A percentile compares a stretch with the other conserved stretches of the same genome.
Conservation (phyloP, 37 sponge, comb jelly and placozoan genomes). For the Cladorhizidae sp. region DNA sequence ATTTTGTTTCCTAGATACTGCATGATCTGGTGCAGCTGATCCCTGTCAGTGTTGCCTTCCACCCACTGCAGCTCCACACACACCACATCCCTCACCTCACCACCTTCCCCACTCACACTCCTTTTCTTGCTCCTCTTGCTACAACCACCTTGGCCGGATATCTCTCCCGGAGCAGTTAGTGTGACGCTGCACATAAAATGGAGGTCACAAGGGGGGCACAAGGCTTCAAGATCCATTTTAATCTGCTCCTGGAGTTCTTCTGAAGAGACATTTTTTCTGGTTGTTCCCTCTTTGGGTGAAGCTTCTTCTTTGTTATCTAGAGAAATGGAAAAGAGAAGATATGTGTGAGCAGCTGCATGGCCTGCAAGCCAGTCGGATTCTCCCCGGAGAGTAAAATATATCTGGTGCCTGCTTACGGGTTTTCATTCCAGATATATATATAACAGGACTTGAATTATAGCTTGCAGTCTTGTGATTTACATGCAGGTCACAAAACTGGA, state of each 20-base stretch:
- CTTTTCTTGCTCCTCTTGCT: not conserved
- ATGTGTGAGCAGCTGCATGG: not conserved
- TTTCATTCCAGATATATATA: too few species aligned
- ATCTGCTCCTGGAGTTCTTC: constrained; percentile 6
- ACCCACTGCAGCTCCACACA: constrained; percentile 38
- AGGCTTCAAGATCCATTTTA: constrained; percentile 22
- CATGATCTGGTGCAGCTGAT: constrained; percentile 63
- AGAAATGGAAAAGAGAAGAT: too few species aligned
- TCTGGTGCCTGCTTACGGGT: too few species aligned
- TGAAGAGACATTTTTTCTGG: too few species aligned
- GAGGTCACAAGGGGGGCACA: constrained; percentile 43
- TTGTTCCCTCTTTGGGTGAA: not conserved
- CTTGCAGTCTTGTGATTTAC: too few species aligned
- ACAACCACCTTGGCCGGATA: not conserved
- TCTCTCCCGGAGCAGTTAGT: too few species aligned
- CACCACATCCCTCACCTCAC: not conserved
- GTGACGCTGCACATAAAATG: constrained; percentile 35
- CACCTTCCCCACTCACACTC: too few species aligned
- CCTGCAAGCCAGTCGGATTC: too few species aligned
- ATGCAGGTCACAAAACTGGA: too few species aligned
- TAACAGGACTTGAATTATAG: too few species aligned
- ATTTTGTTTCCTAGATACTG: constrained; percentile 62
- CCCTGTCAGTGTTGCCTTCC: constrained; percentile 30
- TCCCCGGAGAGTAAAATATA: too few species aligned
- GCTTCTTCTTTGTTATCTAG: not conserved